Conservation (phyloP, 2,113 vertebrate genomes). For the Chloroceryle aenea region DNA sequence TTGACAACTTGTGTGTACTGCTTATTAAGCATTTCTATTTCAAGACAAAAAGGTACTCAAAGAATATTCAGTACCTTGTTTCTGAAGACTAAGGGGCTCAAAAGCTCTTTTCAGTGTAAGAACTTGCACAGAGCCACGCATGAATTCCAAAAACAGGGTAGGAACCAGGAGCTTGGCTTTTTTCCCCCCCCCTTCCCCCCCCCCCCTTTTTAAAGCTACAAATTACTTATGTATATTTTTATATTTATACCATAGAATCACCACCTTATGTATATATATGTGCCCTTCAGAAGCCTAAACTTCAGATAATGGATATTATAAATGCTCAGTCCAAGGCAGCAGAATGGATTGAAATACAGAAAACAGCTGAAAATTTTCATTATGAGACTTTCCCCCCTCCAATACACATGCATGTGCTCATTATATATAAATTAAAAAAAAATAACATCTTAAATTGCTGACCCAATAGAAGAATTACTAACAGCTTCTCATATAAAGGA, state of each 20-base stretch:
- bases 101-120: neutral
- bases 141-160: neutral
- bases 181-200: neutral
- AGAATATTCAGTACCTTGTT: neutral
- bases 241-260: neutral
- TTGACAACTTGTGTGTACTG: neutral
- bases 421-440: neutral
- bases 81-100: neutral
- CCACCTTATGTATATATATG: neutral
- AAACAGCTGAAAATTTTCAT: neutral
- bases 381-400: neutral
- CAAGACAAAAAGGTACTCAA: neutral
- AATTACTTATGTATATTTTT: neutral
- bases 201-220: neutral
- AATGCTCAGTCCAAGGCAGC: neutral
- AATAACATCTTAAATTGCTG: neutral
- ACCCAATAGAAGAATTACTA: conserved; percentile 26
- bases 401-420: neutral
- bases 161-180: neutral
- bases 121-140: neutral
- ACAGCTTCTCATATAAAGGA: conserved; percentile 28
- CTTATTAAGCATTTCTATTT: neutral
- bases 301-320: neutral
- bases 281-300: neutral
- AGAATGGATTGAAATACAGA: neutral